Conservation (phyloP, 2,888 invertebrate species). For the Nysson spinosus region DNA sequence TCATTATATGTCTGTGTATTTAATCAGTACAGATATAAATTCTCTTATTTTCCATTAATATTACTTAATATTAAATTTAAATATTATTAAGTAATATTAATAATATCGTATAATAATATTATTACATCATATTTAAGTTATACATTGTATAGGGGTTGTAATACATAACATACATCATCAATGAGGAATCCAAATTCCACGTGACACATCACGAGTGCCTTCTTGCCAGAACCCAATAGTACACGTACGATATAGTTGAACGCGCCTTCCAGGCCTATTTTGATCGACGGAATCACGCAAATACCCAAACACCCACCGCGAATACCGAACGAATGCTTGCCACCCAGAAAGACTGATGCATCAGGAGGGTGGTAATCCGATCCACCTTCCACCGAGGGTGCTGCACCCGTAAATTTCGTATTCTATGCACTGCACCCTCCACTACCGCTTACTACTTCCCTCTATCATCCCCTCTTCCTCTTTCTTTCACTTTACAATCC, state of each 20-base stretch:
- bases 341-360: constrained; percentile 24
- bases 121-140: no score
- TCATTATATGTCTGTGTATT: no score
- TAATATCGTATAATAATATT: no score
- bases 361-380: constrained; percentile 43
- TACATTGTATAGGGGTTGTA: no score
- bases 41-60: no score
- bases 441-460: not conserved
- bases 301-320: constrained; percentile 40
- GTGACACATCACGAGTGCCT: no score
- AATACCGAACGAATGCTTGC: constrained; percentile 41
- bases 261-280: constrained; percentile 17
- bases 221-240: no score
- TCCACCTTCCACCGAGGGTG: constrained; percentile 16
- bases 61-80: no score
- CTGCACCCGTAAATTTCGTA: constrained; percentile 37
- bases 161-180: no score
- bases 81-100: no score
- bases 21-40: no score
- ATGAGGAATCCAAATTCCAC: no score
- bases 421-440: constrained; percentile 34
- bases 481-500: constrained; percentile 3
- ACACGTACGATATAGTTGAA: constrained; percentile 27
- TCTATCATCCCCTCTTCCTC: not conserved
- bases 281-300: constrained; percentile 38